Base-by-base conservation (phyloP, 1,140 invertebrate species). In the Phthorimaea operculella region DNA sequence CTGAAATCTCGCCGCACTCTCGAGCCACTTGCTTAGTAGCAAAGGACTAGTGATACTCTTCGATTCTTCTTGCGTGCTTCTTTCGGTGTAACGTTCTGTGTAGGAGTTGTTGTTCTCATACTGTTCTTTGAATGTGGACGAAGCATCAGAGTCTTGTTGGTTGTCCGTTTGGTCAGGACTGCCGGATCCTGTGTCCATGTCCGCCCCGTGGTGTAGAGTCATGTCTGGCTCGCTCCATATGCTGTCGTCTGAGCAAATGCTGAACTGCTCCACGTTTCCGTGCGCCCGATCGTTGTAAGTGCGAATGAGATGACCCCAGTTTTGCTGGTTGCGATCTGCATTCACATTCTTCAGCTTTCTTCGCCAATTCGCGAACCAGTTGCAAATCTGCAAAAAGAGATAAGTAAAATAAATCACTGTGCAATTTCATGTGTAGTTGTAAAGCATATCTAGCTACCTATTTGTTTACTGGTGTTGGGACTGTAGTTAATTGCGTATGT, bases 321-420 rank as follows among this genome's bases (percentile, higher is more conserved):
- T 90, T 63, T 88, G 88, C 61, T 89, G 87, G 51, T 89, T 87
- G 21, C 87, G 85, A 63, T 90, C 88, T 36, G 83, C 85, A 54
- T 90, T 89, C 1, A 90, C 90, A 63, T 91, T 92, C 76, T 92
- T 92, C 33, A 92, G 70, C 73, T 92, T 92, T 63, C 91, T 76
- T 36, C 91, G 87, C 91, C 91, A 92, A 62, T 92, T 92, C 15
- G 91, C 91, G 72, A 92, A 92, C 91, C 91, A 92, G 71, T 92
- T 92, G 65, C 91, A 92, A 44, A 92, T 91, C 89, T 90, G 76
- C 42, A 79, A 77, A 47, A 47, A 4, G 39, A 42, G 14, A 8
- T 4, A 42, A 42, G 3, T 42, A 9, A 36, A 8, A 8, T 36
- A 8, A 36, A n/a, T n/a, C n/a, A n/a, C n/a, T 28, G 21, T 4